Evolutionary conservation across 2,113 vertebrate genomes (phyloP).

Genomic region (Ammodytes dubius): DNA sequence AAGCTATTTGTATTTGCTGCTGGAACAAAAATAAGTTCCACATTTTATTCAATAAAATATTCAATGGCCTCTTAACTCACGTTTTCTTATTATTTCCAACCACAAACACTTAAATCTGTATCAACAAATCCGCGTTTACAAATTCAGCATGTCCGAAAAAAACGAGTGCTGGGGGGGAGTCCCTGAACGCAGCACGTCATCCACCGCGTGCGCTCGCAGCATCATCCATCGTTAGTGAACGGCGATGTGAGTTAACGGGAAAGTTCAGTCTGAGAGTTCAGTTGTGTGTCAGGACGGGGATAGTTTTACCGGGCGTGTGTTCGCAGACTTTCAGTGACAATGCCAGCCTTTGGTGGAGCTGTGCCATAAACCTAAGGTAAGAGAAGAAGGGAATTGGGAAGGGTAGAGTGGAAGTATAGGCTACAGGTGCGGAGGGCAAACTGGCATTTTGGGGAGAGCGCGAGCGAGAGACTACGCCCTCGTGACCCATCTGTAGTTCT

Average conservation of each 20-base stretch:
- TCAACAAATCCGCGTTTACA: not conserved
- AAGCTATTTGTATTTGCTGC: no score
- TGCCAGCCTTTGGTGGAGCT: slow-evolving; percentile 61
- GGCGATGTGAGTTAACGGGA: slow-evolving; percentile 50
- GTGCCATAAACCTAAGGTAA: slow-evolving; percentile 71
- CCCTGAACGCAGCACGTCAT: slow-evolving; percentile 54
- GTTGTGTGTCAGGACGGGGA: slow-evolving; percentile 27
- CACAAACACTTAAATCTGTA: not conserved
- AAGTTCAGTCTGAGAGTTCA: slow-evolving; percentile 54
- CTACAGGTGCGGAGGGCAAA: slow-evolving; percentile 23
- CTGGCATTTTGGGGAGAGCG: not conserved
- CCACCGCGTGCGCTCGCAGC: slow-evolving; percentile 47
- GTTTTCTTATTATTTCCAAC: not conserved
- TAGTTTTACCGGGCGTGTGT: slow-evolving; percentile 23
- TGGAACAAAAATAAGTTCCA: not conserved
- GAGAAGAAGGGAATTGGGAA: not conserved
- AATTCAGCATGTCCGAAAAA: rapidly evolving
- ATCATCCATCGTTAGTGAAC: slow-evolving; percentile 42
- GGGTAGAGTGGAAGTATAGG: not conserved
- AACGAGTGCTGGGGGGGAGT: not conserved
- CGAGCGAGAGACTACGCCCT: slow-evolving; percentile 9
- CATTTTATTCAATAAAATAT: rapidly evolving
- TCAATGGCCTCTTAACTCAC: rapidly evolving
- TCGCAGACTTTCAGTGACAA: slow-evolving; percentile 50
- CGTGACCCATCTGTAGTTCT: slow-evolving; percentile 7